These are phyloP conservation scores for Habropoda laboriosa DNA, from an alignment of 1,140 invertebrate genomes.

Conservation along the genomic window DNA sequence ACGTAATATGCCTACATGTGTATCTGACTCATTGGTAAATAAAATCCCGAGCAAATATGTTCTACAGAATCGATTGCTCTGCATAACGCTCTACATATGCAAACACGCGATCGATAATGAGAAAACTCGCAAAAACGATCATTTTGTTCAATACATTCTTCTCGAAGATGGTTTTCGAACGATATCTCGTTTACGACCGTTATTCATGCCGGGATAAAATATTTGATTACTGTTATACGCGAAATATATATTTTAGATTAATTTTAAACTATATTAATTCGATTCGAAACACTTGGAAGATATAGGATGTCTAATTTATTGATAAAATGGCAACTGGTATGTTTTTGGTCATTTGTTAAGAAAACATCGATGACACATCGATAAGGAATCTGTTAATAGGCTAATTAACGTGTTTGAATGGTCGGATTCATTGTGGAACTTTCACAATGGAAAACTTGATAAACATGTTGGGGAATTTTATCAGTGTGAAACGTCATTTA, in stretches of 20 bases:
- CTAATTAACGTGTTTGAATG: background rate
- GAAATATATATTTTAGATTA: no score
- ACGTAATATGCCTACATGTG: conserved; percentile 17
- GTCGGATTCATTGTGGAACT: conserved; percentile 2
- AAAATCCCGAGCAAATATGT: background rate
- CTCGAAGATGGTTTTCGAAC: no score
- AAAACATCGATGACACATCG: background rate
- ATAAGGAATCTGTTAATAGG: background rate
- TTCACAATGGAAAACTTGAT: background rate
- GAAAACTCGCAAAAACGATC: no score
- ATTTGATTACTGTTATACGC: no score
- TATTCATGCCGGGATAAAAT: no score
- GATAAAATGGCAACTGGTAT: background rate
- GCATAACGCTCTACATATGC: background rate
- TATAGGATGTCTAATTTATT: no score
- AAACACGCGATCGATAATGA: background rate
- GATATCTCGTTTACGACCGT: no score
- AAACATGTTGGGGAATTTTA: background rate
- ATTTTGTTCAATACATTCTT: no score
- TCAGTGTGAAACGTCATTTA: background rate
- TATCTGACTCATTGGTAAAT: conserved; percentile 34
- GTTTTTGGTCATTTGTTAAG: background rate
- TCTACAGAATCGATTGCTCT: background rate
- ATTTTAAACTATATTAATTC: no score
- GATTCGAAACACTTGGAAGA: no score